Evolutionary conservation across 1,140 invertebrate genomes (phyloP).

Genomic region (Elymnias hypermnestra): DNA sequence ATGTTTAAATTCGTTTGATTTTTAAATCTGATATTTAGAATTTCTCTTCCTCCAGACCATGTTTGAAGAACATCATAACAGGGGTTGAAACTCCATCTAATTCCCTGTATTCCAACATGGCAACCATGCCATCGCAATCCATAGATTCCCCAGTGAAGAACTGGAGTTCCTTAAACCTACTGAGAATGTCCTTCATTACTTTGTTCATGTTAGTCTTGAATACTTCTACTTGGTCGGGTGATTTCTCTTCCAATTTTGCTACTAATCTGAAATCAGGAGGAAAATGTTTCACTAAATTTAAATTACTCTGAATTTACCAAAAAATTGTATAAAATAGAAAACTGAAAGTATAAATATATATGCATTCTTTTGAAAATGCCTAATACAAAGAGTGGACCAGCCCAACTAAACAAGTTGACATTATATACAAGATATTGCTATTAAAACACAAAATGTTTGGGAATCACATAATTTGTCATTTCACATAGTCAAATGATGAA

Average conservation of each 20-base stretch:
- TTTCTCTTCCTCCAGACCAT: conserved; percentile 96
- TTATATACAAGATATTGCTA: too few relatives aligned
- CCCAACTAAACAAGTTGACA: too few relatives aligned
- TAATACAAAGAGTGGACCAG: too few relatives aligned
- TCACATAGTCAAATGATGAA: too few relatives aligned
- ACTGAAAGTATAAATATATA: too few relatives aligned
- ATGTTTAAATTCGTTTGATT: background rate
- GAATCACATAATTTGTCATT: too few relatives aligned
- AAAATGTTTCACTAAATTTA: too few relatives aligned
- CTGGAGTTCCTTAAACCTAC: conserved; percentile 94
- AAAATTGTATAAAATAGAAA: too few relatives aligned
- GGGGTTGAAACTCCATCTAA: conserved; percentile 88
- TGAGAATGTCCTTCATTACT: conserved; percentile 95
- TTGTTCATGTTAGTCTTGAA: conserved; percentile 96
- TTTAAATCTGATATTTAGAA: conserved; percentile 78
- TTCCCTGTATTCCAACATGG: conserved; percentile 94
- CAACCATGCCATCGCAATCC: conserved; percentile 96
- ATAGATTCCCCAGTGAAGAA: conserved; percentile 97
- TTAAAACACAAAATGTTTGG: too few relatives aligned
- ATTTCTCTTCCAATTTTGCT: conserved; percentile 86
- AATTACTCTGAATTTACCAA: too few relatives aligned
- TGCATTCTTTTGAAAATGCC: too few relatives aligned
- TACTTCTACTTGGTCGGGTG: conserved; percentile 89
- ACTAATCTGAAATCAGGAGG: conserved; percentile 80
- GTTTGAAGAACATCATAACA: conserved; percentile 96